phyloP scores from a whole-genome alignment of 2,888 invertebrate species.

The Agrotis clavis region DNA sequence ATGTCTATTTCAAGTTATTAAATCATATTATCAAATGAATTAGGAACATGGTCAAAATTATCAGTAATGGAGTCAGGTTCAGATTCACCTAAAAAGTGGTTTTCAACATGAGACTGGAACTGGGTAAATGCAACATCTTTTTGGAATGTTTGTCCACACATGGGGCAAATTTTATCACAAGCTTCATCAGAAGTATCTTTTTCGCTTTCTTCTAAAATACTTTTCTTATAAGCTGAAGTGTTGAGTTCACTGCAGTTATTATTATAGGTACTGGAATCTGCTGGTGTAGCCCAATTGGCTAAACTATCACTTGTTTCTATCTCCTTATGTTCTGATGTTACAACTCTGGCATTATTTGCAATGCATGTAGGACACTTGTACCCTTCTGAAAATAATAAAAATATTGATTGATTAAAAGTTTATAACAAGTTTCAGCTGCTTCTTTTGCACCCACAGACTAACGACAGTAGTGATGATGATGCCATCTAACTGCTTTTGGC shows the following conservation, averaged over 20 bases:
- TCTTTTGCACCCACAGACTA: too few species aligned
- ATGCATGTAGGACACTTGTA: constrained; percentile 85
- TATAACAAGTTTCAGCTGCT: background rate
- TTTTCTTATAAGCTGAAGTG: constrained; percentile 78
- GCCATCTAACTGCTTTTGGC: too few species aligned
- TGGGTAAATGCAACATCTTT: constrained; percentile 91
- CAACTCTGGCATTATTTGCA: constrained; percentile 77
- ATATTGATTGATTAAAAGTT: background rate
- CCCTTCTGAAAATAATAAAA: constrained; percentile 80
- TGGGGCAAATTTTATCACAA: constrained; percentile 93
- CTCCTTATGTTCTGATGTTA: constrained; percentile 85
- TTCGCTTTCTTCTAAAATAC: constrained; percentile 70
- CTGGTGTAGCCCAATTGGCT: constrained; percentile 87
- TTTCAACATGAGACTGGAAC: constrained; percentile 95
- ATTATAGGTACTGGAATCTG: constrained; percentile 83
- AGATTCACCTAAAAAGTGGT: constrained; percentile 93
- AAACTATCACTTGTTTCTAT: constrained; percentile 89
- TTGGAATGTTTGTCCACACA: constrained; percentile 93
- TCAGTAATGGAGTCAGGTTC: constrained; percentile 89
- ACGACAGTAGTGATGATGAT: too few species aligned
- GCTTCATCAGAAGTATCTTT: constrained; percentile 70
- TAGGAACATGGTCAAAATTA: constrained; percentile 89
- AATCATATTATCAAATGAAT: constrained; percentile 83
- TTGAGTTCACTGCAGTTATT: constrained; percentile 81
- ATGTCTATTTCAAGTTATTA: constrained; percentile 51